Conservation (phyloP, 2,797 vertebrate species). For the Anniella stebbinsi region DNA sequence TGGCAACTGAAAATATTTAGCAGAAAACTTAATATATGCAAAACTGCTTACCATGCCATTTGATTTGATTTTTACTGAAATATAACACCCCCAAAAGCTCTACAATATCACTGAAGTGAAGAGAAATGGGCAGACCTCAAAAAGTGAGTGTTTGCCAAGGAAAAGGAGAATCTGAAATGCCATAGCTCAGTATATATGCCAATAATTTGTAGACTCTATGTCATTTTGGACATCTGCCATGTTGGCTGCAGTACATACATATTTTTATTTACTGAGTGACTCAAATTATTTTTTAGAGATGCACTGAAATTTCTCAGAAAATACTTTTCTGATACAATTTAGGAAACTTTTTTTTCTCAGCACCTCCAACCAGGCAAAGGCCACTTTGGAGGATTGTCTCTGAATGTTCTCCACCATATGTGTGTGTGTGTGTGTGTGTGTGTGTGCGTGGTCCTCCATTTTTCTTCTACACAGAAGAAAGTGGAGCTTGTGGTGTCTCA, state of each 20-base stretch:
- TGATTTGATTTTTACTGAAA: conserved; percentile 35
- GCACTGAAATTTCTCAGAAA: neutral
- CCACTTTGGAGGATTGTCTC: too few species aligned
- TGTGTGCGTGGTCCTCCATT: too few species aligned
- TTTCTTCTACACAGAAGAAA: too few species aligned
- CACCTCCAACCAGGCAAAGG: too few species aligned
- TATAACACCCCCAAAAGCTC: neutral
- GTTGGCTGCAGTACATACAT: too few species aligned
- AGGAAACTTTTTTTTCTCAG: too few species aligned
- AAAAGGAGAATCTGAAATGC: conserved; percentile 8
- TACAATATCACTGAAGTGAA: neutral
- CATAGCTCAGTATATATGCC: neutral
- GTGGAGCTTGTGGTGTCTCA: too few species aligned
- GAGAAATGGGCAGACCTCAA: neutral
- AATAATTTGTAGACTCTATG: neutral
- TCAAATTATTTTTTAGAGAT: neutral
- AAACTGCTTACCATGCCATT: conserved; percentile 8
- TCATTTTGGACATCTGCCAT: neutral
- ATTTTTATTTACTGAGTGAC: neutral
- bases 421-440: too few species aligned
- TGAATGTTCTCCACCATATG: too few species aligned
- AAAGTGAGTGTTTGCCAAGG: neutral
- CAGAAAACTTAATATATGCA: neutral
- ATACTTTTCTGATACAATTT: neutral
- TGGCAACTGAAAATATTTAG: conserved; percentile 26